Conservation (phyloP, 2,113 vertebrate genomes). For the Mionectes macconnelli region DNA sequence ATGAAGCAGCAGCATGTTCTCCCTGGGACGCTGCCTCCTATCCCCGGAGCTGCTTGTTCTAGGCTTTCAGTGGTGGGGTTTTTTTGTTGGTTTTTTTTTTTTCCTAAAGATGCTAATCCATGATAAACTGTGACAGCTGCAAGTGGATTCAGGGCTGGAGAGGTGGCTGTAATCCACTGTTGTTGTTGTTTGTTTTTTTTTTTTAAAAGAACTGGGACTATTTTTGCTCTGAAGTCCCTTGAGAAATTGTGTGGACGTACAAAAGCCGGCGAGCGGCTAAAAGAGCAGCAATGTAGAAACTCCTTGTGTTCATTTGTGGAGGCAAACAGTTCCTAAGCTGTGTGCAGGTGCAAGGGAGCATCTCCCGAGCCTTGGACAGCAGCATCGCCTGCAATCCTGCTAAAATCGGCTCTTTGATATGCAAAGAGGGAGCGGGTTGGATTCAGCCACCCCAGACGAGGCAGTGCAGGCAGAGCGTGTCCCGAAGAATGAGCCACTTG, state of each 20-base stretch:
- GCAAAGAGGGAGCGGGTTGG: not conserved
- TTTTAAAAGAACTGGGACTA: not conserved
- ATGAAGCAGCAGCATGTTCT: not conserved
- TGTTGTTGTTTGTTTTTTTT: no score
- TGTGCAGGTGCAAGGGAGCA: not conserved
- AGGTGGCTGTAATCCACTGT: not conserved
- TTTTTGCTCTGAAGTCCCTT: not conserved
- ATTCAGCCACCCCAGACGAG: not conserved
- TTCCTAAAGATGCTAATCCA: not conserved
- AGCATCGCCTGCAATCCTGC: not conserved
- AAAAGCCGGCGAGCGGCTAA: not conserved
- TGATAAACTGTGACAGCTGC: not conserved
- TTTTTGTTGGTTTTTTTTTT: not conserved
- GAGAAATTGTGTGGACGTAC: not conserved
- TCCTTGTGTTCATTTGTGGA: not conserved
- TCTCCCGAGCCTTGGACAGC: not conserved
- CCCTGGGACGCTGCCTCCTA: fast-evolving
- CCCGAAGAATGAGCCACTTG: not conserved
- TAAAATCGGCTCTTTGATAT: not conserved
- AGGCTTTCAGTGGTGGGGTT: not conserved
- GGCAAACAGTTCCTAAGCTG: not conserved
- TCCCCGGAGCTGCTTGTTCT: not conserved
- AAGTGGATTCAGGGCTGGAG: not conserved
- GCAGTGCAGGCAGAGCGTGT: not conserved
- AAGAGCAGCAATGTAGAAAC: not conserved